Evolutionary conservation across 2,888 invertebrate species (phyloP).

Genomic region (Eupeodes latifasciatus): DNA sequence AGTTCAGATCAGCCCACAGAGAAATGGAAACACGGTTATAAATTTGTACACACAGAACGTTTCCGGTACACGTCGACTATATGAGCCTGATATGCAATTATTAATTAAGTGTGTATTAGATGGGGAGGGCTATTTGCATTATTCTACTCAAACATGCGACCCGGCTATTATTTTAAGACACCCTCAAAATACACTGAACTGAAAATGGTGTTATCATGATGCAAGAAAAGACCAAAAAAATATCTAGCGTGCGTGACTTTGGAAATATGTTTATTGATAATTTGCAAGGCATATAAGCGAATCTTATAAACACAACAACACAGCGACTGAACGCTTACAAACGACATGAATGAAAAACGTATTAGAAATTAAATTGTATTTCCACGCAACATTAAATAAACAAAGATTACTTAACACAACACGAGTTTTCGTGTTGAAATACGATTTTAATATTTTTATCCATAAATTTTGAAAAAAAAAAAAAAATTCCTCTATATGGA

Average conservation of each 20-base stretch:
- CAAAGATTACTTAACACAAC: slow-evolving; percentile 31
- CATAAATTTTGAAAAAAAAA: too few species aligned
- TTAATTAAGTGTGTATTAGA: slow-evolving; percentile 58
- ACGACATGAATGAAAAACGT: slow-evolving; percentile 39
- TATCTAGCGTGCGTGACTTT: slow-evolving; percentile 17
- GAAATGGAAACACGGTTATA: slow-evolving; percentile 42
- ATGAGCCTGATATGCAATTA: slow-evolving; percentile 57
- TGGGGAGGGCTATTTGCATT: slow-evolving; percentile 5
- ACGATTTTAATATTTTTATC: background rate
- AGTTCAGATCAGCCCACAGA: background rate
- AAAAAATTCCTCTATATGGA: background rate
- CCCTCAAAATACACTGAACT: background rate
- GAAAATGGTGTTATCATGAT: background rate
- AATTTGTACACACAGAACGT: slow-evolving; percentile 43
- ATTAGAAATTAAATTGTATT: slow-evolving; percentile 31
- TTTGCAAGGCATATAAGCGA: slow-evolving; percentile 35
- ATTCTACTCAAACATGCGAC: slow-evolving; percentile 45
- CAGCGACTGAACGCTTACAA: background rate
- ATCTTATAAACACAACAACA: slow-evolving; percentile 13
- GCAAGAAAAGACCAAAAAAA: background rate
- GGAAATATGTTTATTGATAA: slow-evolving; percentile 34
- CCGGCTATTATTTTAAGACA: slow-evolving; percentile 33
- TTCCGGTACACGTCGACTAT: slow-evolving; percentile 50
- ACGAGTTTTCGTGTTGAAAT: slow-evolving; percentile 32
- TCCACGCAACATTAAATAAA: slow-evolving; percentile 45